Evolutionary conservation across 2,113 vertebrate species (phyloP).

Genomic region (Acanthochromis polyacanthus): DNA sequence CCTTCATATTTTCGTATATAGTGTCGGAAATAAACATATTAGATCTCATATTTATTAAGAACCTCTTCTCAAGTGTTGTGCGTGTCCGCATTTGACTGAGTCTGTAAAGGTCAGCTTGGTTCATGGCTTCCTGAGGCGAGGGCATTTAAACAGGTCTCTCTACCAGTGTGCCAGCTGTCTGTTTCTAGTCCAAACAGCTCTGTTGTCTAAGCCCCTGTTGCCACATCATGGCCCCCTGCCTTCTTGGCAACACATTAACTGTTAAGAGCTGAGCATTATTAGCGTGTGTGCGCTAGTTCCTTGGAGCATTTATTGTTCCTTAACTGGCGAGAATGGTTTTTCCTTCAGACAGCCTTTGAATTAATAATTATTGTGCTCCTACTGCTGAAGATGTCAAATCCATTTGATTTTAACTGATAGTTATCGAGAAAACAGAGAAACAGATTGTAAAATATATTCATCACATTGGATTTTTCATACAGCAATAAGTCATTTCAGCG

Average conservation of each 20-base stretch:
- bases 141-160: conserved; percentile 41
- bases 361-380: conserved; percentile 18
- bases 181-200: conserved; percentile 70
- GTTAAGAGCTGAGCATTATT: conserved; percentile 30
- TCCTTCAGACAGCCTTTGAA: conserved; percentile 13
- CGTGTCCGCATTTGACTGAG: conserved; percentile 43
- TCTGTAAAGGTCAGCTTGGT: conserved; percentile 47
- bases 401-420: conserved; percentile 12
- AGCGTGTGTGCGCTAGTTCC: background rate
- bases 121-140: conserved; percentile 40
- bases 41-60: background rate
- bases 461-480: conserved; percentile 47
- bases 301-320: conserved; percentile 13
- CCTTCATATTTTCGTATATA: conserved; percentile 24
- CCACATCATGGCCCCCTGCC: conserved; percentile 55
- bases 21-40: background rate
- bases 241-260: conserved; percentile 32
- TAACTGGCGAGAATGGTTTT: background rate
- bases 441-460: conserved; percentile 53
- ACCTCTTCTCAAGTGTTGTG: background rate
- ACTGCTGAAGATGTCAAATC: conserved; percentile 42
- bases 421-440: conserved; percentile 5
- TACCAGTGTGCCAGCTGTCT: conserved; percentile 52
- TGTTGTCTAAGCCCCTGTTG: conserved; percentile 62
- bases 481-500: conserved; percentile 38